Evolutionary conservation across 1,140 invertebrate genomes (phyloP).

Genomic region (Drosophila watanabei): DNA sequence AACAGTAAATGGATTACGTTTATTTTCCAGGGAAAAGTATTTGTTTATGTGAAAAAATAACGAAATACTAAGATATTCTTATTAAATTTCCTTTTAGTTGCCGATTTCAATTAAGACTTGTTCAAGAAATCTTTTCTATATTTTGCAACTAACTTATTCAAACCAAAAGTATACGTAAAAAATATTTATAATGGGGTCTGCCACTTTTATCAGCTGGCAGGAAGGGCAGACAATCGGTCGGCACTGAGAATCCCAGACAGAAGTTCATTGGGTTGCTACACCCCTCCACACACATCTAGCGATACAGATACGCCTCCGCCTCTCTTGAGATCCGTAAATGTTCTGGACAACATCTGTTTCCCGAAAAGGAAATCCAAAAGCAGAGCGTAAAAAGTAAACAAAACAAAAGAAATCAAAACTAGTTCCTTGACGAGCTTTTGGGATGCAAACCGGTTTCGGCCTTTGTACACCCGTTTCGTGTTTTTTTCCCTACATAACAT

Average conservation of each 20-base stretch:
- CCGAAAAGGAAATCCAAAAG: slow-evolving; percentile 74
- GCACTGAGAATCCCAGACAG: slow-evolving; percentile 10
- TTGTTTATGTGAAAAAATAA: no score
- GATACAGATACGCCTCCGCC: slow-evolving; percentile 19
- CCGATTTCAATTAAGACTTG: no score
- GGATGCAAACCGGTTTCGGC: slow-evolving; percentile 66
- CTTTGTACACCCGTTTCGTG: slow-evolving; percentile 70
- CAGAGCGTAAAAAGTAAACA: slow-evolving; percentile 54
- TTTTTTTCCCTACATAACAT: slow-evolving; percentile 51
- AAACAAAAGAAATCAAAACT: slow-evolving; percentile 67
- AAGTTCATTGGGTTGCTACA: slow-evolving; percentile 39
- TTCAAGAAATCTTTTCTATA: not conserved
- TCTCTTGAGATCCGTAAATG: slow-evolving; percentile 34
- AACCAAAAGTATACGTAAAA: slow-evolving; percentile 1
- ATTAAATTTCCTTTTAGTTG: no score
- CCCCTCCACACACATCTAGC: slow-evolving; percentile 4
- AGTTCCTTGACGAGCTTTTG: slow-evolving; percentile 71
- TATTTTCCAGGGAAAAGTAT: no score
- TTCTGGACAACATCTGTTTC: slow-evolving; percentile 77
- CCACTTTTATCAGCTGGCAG: slow-evolving; percentile 19
- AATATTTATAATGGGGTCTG: not conserved
- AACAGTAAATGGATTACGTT: no score
- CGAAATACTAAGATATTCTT: no score
- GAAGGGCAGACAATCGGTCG: slow-evolving; percentile 4
- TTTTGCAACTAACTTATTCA: not conserved